These are phyloP conservation scores for Anodontia alba DNA, from an alignment of 2,888 invertebrate species.

Conservation along the genomic window DNA sequence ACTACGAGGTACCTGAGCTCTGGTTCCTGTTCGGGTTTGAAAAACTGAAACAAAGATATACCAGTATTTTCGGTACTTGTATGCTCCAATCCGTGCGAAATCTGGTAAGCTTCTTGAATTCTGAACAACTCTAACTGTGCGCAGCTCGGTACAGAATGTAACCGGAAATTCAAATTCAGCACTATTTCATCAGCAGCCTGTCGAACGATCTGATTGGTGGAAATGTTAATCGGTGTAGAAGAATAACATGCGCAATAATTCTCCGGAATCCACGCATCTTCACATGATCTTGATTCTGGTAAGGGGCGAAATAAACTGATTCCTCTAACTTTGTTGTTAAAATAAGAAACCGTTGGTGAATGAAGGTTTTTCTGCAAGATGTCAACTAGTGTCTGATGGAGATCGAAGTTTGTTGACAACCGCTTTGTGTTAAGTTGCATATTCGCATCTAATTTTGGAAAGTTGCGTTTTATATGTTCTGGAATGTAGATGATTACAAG, in stretches of 20 bases:
- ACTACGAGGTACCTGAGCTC: constrained; percentile 36
- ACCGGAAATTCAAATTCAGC: constrained; percentile 26
- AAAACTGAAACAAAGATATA: constrained; percentile 57
- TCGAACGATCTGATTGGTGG: constrained; percentile 10
- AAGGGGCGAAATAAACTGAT: constrained; percentile 91
- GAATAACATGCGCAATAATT: constrained; percentile 85
- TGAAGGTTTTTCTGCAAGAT: constrained; percentile 83
- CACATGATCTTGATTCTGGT: constrained; percentile 90
- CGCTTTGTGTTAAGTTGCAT: constrained; percentile 88
- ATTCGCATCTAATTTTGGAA: constrained; percentile 88
- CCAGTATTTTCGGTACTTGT: constrained; percentile 52
- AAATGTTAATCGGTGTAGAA: constrained; percentile 37
- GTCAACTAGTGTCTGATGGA: constrained; percentile 92
- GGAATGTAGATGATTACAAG: constrained; percentile 91
- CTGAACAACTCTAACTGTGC: constrained; percentile 32
- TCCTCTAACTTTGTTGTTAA: constrained; percentile 58
- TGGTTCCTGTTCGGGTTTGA: constrained; percentile 37
- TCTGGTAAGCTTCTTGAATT: constrained; percentile 31
- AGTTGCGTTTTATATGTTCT: constrained; percentile 89
- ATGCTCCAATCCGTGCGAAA: constrained; percentile 47
- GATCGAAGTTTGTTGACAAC: constrained; percentile 93
- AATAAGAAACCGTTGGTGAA: constrained; percentile 36
- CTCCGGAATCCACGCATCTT: constrained; percentile 90
- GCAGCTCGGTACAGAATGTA: constrained; percentile 29
- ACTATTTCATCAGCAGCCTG: constrained; percentile 31